A percentile compares a stretch with the other conserved stretches of the same genome.
These are phyloP conservation scores for Microchrysa polita DNA, from an alignment of 2,888 invertebrate species.

Conservation along the genomic window DNA sequence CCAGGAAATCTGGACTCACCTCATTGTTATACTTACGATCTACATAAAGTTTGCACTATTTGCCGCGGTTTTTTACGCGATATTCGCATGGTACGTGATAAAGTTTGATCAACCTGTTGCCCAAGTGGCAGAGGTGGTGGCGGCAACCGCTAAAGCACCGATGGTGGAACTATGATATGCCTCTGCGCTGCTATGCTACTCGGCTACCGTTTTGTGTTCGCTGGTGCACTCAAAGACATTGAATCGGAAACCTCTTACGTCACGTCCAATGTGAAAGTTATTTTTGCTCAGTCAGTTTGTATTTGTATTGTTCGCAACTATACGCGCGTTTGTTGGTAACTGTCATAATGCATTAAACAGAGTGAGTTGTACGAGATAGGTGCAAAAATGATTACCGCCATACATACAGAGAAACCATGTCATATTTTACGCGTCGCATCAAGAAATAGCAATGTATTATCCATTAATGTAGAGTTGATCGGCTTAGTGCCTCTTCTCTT, in stretches of 20 bases:
- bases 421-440: neutral
- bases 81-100: conserved; percentile 60
- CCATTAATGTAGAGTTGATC: neutral
- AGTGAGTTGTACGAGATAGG: neutral
- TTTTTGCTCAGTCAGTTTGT: conserved; percentile 52
- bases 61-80: conserved; percentile 57
- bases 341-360: neutral
- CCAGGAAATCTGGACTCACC: conserved; percentile 12
- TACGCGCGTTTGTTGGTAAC: neutral
- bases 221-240: conserved; percentile 36
- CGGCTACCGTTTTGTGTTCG: neutral
- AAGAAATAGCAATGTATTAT: conserved; percentile 40
- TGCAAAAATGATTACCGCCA: no score
- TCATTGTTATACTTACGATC: conserved; percentile 55
- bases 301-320: conserved; percentile 49
- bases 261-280: conserved; percentile 49
- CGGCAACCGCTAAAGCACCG: no score
- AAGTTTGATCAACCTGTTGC: conserved; percentile 52
- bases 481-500: neutral
- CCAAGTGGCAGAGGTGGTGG: conserved; percentile 4
- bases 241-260: conserved; percentile 46
- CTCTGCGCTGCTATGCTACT: neutral
- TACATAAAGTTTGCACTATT: conserved; percentile 60
- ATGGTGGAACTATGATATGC: conserved; percentile 10
- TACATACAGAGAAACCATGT: neutral